phyloP scores from a whole-genome alignment of 2,888 invertebrate species.

The Brachyptera risi region DNA sequence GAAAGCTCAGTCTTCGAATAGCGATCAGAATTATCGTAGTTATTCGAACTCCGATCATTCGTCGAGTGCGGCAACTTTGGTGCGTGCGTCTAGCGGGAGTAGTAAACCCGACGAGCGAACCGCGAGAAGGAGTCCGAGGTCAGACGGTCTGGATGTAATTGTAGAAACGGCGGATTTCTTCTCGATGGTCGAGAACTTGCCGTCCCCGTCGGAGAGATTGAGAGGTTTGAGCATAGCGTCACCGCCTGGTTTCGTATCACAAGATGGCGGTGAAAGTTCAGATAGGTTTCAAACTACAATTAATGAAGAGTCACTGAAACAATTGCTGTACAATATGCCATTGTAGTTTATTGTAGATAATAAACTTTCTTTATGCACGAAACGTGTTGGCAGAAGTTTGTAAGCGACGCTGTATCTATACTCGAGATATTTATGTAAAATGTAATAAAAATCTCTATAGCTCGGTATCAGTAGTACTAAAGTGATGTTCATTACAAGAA shows the following conservation, averaged over 20 bases:
- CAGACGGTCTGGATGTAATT: conserved; percentile 35
- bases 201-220: conserved; percentile 62
- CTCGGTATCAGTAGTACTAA: too few relatives aligned
- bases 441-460: too few relatives aligned
- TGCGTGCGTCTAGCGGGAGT: neutral
- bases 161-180: conserved; percentile 44
- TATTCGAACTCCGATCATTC: too few relatives aligned
- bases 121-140: conserved; percentile 23
- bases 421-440: too few relatives aligned
- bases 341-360: too few relatives aligned
- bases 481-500: too few relatives aligned
- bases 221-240: conserved; percentile 58
- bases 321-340: conserved; percentile 44
- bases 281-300: conserved; percentile 41
- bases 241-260: conserved; percentile 29
- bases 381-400: too few relatives aligned
- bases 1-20: too few relatives aligned
- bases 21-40: neutral
- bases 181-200: conserved; percentile 51
- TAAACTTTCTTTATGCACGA: too few relatives aligned
- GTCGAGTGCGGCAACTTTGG: neutral
- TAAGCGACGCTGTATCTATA: too few relatives aligned
- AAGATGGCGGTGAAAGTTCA: conserved; percentile 33
- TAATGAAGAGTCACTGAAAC: conserved; percentile 50
- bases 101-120: neutral